Evolutionary conservation across 2,888 invertebrate genomes (phyloP), one percentile per base, ranked within the genome.

Genomic region (Noctua comes): DNA sequence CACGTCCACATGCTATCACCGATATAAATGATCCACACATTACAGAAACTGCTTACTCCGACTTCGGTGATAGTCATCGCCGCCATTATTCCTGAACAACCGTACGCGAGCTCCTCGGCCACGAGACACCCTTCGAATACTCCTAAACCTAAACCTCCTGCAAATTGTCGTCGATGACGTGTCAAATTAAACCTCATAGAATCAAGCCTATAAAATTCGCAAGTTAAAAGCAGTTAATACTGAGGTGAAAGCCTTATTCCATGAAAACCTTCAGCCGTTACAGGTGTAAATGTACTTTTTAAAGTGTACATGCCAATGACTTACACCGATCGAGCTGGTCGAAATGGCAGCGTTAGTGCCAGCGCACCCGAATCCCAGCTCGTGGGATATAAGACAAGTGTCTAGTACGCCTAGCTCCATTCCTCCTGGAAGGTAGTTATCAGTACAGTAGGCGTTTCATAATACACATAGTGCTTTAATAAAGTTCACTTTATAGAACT

Each of bases 61-160:
- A 99, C 97, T 65, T 98, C 98, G 91, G 98, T 99, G 79, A 98
- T 98, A 97, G 98, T 98, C 77, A 99, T 95, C 7, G 99, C 99
- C n/a, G 99, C 99, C 97, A 98, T 97, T 71, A 99, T 98, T 74
- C 99, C 99, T 59, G 99, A 98, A 94, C 99, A 99, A 64, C 99
- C 99, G 94, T 98, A 99, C 4, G 98, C 98, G 68, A 99, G 90
- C 93, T 99, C 98, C 96, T 99, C 99, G 76, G 98, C 97, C 73
- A 99, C 97, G 72, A 99, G 91, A 92, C 98, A 98, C 62, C 97
- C 96, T 92, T 98, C 98, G 91, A 98, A 97, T 68, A 97, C 97
- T 81, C 97, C 97, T 91, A 98, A 95, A 79, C 97, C 98, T 91
- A 98, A 93, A 64, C 99, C 99, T 93, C 99, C 98, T 98, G 94